These are phyloP conservation scores for Cettia cetti DNA, from an alignment of 2,113 vertebrate species.

Conservation along the genomic window DNA sequence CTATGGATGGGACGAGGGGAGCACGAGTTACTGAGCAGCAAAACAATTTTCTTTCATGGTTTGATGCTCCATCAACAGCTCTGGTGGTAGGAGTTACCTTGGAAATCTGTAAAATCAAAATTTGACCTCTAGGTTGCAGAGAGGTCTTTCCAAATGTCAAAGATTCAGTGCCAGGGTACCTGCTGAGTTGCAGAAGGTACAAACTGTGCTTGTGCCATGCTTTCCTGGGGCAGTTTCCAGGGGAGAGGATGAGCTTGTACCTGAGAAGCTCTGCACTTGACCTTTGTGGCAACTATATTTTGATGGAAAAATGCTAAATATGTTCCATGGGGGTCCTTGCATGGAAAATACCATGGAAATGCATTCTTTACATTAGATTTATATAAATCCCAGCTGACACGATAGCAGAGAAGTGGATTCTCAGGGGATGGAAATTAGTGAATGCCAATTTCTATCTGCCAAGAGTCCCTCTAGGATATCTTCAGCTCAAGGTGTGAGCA, in stretches of 20 bases:
- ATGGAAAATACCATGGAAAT: neutral
- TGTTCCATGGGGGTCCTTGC: neutral
- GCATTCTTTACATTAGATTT: neutral
- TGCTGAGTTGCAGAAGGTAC: neutral
- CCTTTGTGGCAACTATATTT: fast-evolving
- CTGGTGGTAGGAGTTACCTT: neutral
- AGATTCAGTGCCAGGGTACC: neutral
- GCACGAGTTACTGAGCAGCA: neutral
- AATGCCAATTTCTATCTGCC: neutral
- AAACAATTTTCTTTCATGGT: neutral
- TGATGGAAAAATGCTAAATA: neutral
- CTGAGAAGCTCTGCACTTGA: neutral
- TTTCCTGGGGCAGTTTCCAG: neutral
- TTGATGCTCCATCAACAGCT: neutral
- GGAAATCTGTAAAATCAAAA: neutral
- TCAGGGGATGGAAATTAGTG: neutral
- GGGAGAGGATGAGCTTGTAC: neutral
- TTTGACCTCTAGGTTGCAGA: neutral
- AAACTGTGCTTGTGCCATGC: neutral
- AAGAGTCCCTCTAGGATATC: neutral
- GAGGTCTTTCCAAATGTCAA: neutral
- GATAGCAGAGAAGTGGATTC: neutral
- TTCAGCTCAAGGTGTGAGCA: neutral
- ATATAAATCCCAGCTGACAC: neutral
- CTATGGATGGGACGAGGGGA: neutral